A percentile compares a stretch with the other conserved stretches of the same genome.
Evolutionary conservation across 2,797 vertebrate genomes (phyloP).

Genomic region (Arnoldichthys spilopterus): DNA sequence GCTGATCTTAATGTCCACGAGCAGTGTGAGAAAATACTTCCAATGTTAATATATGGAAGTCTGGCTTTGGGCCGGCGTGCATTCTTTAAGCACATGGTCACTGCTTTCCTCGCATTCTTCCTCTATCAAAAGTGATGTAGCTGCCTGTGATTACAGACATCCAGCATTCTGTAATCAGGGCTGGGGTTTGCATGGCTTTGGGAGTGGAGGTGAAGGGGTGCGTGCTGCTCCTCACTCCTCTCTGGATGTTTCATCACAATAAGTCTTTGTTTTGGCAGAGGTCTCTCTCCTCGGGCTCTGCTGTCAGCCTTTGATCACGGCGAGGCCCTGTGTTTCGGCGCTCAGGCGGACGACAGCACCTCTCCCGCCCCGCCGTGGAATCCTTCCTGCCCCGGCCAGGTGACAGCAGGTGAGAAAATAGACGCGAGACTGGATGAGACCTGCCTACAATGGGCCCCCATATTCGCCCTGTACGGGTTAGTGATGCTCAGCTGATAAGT

Average conservation of each 20-base stretch:
- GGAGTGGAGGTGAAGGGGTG: constrained; percentile 63
- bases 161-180: constrained; percentile 35
- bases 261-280: constrained; percentile 76
- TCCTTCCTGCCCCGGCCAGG: constrained; percentile 62
- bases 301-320: constrained; percentile 82
- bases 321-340: constrained; percentile 45
- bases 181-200: constrained; percentile 30
- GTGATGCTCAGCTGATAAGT: constrained; percentile 51
- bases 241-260: constrained; percentile 65
- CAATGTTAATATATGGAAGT: constrained; percentile 23
- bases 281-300: constrained; percentile 74
- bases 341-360: constrained; percentile 59
- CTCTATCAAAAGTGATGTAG: constrained; percentile 19
- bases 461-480: constrained; percentile 50
- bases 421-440: constrained; percentile 51
- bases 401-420: constrained; percentile 71
- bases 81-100: constrained; percentile 18
- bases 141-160: constrained; percentile 34
- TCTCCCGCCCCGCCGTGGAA: constrained; percentile 57
- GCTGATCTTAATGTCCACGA: constrained; percentile 29
- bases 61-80: not conserved
- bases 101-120: constrained; percentile 5
- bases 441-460: constrained; percentile 56
- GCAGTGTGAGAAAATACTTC: constrained; percentile 42
- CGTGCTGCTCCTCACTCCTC: constrained; percentile 46